Conservation (phyloP, 1,140 invertebrate genomes). For the Ectropis grisescens region DNA sequence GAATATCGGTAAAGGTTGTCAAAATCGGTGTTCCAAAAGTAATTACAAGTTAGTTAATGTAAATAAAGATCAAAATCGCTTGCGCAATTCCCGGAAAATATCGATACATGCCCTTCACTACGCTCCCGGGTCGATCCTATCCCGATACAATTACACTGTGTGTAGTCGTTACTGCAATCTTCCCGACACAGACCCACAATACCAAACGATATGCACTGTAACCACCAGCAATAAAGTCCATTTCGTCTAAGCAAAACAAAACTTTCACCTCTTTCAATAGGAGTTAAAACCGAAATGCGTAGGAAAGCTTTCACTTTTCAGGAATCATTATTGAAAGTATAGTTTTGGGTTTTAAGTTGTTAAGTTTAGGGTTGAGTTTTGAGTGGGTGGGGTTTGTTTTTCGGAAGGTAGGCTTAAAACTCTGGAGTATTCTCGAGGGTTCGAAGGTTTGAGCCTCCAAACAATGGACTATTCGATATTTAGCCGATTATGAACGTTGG, state of each 20-base stretch:
- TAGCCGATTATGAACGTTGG: constrained; percentile 62
- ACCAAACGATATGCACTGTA: constrained; percentile 23
- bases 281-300: constrained; percentile 68
- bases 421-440: constrained; percentile 59
- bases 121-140: constrained; percentile 37
- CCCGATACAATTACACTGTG: constrained; percentile 66
- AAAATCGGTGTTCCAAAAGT: no score
- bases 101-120: constrained; percentile 32
- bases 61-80: constrained; percentile 19
- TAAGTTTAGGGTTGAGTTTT: constrained; percentile 24
- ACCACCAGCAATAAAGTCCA: constrained; percentile 17
- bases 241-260: constrained; percentile 20
- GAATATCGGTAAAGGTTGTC: no score
- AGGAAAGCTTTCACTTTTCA: constrained; percentile 68
- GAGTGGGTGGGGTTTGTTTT: constrained; percentile 23
- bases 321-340: constrained; percentile 52
- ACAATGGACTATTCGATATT: constrained; percentile 69
- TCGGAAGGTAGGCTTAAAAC: constrained; percentile 62
- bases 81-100: constrained; percentile 6
- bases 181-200: constrained; percentile 57
- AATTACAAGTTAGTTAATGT: no score
- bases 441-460: constrained; percentile 50
- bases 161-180: constrained; percentile 64
- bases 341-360: constrained; percentile 26
- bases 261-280: constrained; percentile 69